Evolutionary conservation across 2,888 invertebrate species (phyloP).

Genomic region (Lapara coniferarum): DNA sequence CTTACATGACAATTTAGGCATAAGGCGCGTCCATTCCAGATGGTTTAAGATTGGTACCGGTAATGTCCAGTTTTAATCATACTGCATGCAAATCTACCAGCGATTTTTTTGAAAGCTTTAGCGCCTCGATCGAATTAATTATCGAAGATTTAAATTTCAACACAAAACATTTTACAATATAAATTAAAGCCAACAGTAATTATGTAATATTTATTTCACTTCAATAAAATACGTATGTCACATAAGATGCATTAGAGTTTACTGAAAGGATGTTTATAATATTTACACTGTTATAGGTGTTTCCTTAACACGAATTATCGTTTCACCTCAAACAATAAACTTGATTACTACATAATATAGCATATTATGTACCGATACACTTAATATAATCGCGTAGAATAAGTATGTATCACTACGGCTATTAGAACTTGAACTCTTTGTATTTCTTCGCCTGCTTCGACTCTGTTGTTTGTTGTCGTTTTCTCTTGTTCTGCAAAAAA

Average conservation of each 20-base stretch:
- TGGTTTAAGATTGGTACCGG: too few species aligned
- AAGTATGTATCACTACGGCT: slow-evolving; percentile 40
- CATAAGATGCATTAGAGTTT: slow-evolving; percentile 3
- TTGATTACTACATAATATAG: slow-evolving; percentile 37
- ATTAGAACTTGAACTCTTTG: slow-evolving; percentile 98
- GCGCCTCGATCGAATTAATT: too few species aligned
- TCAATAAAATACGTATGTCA: slow-evolving; percentile 14
- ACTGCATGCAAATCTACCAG: too few species aligned
- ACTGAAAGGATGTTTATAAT: slow-evolving; percentile 5
- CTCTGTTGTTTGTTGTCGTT: slow-evolving; percentile 95
- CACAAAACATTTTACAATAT: not conserved
- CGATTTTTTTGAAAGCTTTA: too few species aligned
- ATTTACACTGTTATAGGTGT: slow-evolving; percentile 4
- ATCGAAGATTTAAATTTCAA: not conserved
- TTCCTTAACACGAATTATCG: not conserved
- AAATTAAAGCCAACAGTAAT: not conserved
- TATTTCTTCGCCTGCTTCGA: slow-evolving; percentile 97
- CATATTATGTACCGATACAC: slow-evolving; percentile 34
- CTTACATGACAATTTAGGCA: too few species aligned
- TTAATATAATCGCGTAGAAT: slow-evolving; percentile 34
- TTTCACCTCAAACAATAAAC: slow-evolving; percentile 27
- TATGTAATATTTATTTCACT: slow-evolving; percentile 5
- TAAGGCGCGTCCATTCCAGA: too few species aligned
- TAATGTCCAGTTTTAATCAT: too few species aligned
- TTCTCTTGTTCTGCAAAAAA: slow-evolving; percentile 92